These are phyloP conservation scores for Acinonyx jubatus DNA, from an alignment of 2,113 vertebrate genomes.

Conservation along the genomic window DNA sequence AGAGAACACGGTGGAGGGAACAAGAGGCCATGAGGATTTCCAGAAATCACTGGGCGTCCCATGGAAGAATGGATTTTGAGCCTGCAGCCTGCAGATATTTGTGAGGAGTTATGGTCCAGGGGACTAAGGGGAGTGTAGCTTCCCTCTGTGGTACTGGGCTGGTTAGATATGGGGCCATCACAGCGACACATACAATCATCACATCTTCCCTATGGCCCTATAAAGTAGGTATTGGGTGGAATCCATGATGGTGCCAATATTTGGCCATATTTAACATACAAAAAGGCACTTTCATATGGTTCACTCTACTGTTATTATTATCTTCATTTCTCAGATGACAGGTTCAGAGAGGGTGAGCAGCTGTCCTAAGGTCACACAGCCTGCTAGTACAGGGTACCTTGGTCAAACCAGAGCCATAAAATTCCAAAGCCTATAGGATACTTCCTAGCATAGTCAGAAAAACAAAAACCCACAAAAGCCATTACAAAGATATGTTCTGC, in stretches of 20 bases:
- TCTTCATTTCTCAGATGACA: neutral
- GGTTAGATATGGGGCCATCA: neutral
- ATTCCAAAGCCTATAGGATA: neutral
- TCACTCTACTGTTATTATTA: neutral
- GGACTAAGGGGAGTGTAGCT: neutral
- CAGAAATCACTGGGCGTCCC: neutral
- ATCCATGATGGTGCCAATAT: neutral
- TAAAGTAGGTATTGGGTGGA: neutral
- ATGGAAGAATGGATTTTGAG: neutral
- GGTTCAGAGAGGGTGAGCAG: neutral
- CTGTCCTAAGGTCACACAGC: neutral
- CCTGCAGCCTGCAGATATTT: neutral
- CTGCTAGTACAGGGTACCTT: neutral
- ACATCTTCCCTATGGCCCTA: neutral
- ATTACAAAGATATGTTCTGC: neutral
- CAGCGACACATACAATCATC: neutral
- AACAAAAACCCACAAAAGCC: neutral
- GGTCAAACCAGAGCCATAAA: neutral
- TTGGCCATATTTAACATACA: neutral
- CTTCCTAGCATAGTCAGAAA: neutral
- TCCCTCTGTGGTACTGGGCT: neutral
- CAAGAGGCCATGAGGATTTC: neutral
- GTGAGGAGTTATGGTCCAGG: neutral
- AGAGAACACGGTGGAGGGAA: neutral
- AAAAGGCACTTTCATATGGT: neutral